phyloP scores from a whole-genome alignment of 2,888 invertebrate genomes.

The Athripsodes cinereus region DNA sequence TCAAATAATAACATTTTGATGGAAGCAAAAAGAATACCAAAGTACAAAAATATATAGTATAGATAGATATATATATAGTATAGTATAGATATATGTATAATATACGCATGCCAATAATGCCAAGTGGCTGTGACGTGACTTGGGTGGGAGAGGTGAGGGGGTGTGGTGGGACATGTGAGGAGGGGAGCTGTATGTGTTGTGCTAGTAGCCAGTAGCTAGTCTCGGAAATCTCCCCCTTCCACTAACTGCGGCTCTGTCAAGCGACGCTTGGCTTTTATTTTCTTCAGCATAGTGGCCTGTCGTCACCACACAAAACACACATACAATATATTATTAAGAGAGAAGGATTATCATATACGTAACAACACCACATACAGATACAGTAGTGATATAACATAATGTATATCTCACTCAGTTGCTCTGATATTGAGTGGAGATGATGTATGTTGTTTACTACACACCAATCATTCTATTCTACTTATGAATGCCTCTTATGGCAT shows the following conservation, averaged over 20 bases:
- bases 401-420: too few relatives aligned
- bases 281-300: constrained; percentile 99
- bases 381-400: too few relatives aligned
- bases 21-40: constrained; percentile 27
- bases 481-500: too few relatives aligned
- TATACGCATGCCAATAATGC: constrained; percentile 28
- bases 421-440: too few relatives aligned
- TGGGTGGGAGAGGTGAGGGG: constrained; percentile 28
- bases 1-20: constrained; percentile 26
- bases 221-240: constrained; percentile 60
- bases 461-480: too few relatives aligned
- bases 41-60: constrained; percentile 23
- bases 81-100: too few relatives aligned
- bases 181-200: constrained; percentile 34
- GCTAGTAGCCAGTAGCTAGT: constrained; percentile 41
- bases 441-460: too few relatives aligned
- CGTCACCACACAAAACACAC: constrained; percentile 30
- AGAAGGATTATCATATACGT: too few relatives aligned
- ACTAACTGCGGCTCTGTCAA: constrained; percentile 78
- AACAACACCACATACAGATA: too few relatives aligned
- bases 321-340: not conserved
- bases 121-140: constrained; percentile 27
- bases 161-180: constrained; percentile 29
- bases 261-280: constrained; percentile 96
- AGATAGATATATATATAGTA: constrained; percentile 12